Conservation (phyloP, 2,888 invertebrate species). For the Limnephilus lunatus region DNA sequence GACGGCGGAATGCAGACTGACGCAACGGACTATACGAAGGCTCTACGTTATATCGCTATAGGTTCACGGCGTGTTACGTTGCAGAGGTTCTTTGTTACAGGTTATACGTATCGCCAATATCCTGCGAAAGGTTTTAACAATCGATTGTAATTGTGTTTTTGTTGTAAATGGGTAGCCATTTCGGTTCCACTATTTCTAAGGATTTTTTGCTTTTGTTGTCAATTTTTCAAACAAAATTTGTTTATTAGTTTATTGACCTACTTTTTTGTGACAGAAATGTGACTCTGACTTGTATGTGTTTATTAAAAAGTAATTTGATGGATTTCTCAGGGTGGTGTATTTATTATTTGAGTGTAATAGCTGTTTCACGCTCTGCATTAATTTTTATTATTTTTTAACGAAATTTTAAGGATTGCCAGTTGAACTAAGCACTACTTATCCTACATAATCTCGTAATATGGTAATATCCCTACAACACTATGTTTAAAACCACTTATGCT, state of each 20-base stretch:
- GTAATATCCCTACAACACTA: too few relatives aligned
- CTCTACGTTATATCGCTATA: neutral
- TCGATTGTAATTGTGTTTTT: neutral
- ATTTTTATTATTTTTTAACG: too few relatives aligned
- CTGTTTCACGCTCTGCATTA: neutral
- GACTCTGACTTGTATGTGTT: too few relatives aligned
- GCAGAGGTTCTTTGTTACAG: slow-evolving; percentile 32
- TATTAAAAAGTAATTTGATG: too few relatives aligned
- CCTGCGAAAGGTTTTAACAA: neutral
- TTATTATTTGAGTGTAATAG: neutral
- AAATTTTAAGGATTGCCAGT: too few relatives aligned
- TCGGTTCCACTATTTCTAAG: neutral
- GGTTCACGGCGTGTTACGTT: neutral
- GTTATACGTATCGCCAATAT: neutral
- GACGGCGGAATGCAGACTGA: neutral
- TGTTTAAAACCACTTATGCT: too few relatives aligned
- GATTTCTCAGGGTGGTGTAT: too few relatives aligned
- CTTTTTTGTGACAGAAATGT: too few relatives aligned
- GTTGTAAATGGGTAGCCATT: neutral
- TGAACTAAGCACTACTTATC: too few relatives aligned
- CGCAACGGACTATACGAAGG: neutral
- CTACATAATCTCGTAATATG: too few relatives aligned
- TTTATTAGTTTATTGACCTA: neutral
- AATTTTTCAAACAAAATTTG: neutral
- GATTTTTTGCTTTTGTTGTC: neutral